Evolutionary conservation across 2,797 vertebrate genomes (phyloP), one percentile per base, ranked within the genome.

Genomic region (Enteromius argenteus): DNA sequence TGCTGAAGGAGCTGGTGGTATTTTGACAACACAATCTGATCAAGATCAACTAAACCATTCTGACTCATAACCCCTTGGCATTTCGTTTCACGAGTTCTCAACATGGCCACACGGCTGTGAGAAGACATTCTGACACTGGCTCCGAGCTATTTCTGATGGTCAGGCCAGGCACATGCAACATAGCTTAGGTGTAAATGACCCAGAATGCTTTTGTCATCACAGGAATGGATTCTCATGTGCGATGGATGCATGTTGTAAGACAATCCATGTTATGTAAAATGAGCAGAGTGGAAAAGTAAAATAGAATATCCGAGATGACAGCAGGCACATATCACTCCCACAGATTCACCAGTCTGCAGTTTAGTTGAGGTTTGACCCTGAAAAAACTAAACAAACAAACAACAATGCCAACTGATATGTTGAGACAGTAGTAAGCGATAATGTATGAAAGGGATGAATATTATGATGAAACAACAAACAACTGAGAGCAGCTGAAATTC

Each of bases 241-340:
- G 58, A 64, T 46, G 21, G 56, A 64, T 78, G 42, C 39, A 27
- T 46, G 73, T 39, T 27, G 62, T 79, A 79, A 79, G 53, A 66
- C 30, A 66, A 79, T 79, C 62, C 32, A 37, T 79, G 77, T 51
- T 53, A 49, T 67, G 77, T 37, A 68, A 79, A 68, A 79, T 19
- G 66, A 75, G 76, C 32, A 49, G 82, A 44, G 62, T 39, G 69
- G 17, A 83, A 81, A 75, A 72, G 66, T 44, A 37, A 51, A 64
- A 78, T 53, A 79, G 66, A 42, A 77, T 46, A 58, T 44, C 73
- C 15, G 5, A 56, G 42, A 83, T 27, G 23, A 64, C 60, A 68
- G 74, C n/a, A 2, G 39, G 58, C 27, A 78, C 58, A 78, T 64
- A 78, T 78, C 39, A 32, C 37, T 78, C 37, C 53, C 39, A 44